Evolutionary conservation across 2,113 vertebrate species (phyloP).

Genomic region (Anseranas semipalmata): DNA sequence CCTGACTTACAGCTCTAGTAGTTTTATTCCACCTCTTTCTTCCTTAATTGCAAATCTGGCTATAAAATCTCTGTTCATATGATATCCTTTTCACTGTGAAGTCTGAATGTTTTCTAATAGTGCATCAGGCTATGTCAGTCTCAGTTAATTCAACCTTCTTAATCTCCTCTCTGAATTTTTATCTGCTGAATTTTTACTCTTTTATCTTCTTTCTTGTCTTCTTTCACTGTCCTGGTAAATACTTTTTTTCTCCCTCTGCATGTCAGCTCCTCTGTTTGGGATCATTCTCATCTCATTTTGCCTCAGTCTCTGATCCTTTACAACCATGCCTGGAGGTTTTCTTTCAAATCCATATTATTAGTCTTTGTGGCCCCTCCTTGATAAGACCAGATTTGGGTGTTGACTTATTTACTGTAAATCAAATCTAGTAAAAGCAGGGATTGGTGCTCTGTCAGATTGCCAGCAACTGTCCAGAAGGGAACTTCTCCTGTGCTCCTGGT

Average conservation of each 20-base stretch:
- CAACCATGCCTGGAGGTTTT: rapidly evolving
- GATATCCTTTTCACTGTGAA: background rate
- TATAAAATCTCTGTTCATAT: background rate
- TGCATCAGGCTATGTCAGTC: background rate
- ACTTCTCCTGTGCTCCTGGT: background rate
- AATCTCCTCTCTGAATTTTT: background rate
- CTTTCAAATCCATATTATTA: background rate
- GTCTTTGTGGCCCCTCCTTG: background rate
- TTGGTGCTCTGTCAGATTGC: background rate
- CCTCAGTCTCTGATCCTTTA: background rate
- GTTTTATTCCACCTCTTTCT: background rate
- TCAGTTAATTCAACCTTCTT: background rate
- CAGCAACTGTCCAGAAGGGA: background rate
- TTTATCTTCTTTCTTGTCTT: background rate
- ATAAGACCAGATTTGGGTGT: background rate
- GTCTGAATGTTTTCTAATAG: background rate
- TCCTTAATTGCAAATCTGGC: background rate
- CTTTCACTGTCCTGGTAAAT: background rate
- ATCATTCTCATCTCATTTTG: background rate
- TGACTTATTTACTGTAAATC: background rate
- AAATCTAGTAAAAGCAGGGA: background rate
- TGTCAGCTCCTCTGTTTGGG: background rate
- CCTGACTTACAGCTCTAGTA: background rate
- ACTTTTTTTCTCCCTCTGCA: background rate
- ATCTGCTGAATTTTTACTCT: background rate